Conservation (phyloP, 2,113 vertebrate genomes). For the Nestor notabilis region DNA sequence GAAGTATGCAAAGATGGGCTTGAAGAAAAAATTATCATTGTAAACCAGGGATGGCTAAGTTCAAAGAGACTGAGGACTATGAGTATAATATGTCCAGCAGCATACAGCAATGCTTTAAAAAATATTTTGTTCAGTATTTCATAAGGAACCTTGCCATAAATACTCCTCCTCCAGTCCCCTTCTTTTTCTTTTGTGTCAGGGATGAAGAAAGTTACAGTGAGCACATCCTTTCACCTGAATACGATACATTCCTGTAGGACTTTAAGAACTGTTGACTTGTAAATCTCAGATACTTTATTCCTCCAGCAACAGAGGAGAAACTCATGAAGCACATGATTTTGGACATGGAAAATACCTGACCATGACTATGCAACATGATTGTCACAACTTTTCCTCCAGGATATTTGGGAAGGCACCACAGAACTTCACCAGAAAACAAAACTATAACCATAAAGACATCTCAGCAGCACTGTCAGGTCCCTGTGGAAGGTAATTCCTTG, state of each 20-base stretch:
- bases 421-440: not conserved
- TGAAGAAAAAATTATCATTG: not conserved
- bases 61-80: not conserved
- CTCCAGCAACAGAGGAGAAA: not conserved
- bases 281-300: not conserved
- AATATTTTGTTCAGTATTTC: not conserved
- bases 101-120: not conserved
- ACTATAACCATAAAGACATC: not conserved
- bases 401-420: not conserved
- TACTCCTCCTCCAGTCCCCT: not conserved
- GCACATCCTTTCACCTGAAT: not conserved
- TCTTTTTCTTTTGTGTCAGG: not conserved
- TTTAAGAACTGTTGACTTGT: not conserved
- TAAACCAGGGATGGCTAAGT: not conserved
- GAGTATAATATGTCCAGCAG: not conserved
- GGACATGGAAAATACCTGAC: not conserved
- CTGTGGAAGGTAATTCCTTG: not conserved
- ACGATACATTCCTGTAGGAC: not conserved
- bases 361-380: not conserved
- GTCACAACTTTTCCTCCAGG: not conserved
- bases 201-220: not conserved
- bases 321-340: not conserved
- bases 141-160: not conserved
- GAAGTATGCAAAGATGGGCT: not conserved
- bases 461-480: not conserved